Conservation (phyloP, 2,888 invertebrate genomes). For the Adelphocoris suturalis region DNA sequence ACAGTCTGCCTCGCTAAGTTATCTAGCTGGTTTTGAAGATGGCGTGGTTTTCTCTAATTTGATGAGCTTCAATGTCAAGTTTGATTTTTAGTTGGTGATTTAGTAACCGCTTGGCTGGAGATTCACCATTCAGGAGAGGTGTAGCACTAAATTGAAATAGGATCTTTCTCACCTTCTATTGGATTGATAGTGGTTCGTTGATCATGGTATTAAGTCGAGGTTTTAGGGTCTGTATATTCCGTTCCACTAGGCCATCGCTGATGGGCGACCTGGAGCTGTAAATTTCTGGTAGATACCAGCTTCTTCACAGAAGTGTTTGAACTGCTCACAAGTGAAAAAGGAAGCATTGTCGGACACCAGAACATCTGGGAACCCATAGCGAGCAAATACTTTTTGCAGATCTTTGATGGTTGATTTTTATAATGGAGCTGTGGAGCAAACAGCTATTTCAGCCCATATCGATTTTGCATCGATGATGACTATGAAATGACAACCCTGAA, state of each 20-base stretch:
- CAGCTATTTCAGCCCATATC: too few relatives aligned
- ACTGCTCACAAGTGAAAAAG: not conserved
- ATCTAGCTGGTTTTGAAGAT: not conserved
- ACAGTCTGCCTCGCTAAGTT: slow-evolving; percentile 22
- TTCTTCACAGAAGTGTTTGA: not conserved
- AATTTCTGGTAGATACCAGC: not conserved
- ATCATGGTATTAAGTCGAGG: not conserved
- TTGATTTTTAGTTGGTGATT: slow-evolving; percentile 45
- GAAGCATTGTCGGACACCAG: not conserved
- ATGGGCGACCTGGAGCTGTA: not conserved
- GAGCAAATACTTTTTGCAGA: not conserved
- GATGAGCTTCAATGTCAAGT: slow-evolving; percentile 24
- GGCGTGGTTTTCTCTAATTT: not conserved
- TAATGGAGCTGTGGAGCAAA: not conserved
- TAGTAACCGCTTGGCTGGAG: slow-evolving; percentile 18
- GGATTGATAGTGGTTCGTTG: not conserved
- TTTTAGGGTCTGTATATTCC: not conserved
- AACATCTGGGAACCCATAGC: not conserved
- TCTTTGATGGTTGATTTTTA: not conserved
- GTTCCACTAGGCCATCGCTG: not conserved
- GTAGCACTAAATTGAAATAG: not conserved
- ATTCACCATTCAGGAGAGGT: slow-evolving; percentile 2
- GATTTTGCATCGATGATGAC: too few relatives aligned
- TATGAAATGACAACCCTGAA: too few relatives aligned
- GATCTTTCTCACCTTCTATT: not conserved